phyloP scores from a whole-genome alignment of 2,888 invertebrate species.

The Pasiphila rectangulata region DNA sequence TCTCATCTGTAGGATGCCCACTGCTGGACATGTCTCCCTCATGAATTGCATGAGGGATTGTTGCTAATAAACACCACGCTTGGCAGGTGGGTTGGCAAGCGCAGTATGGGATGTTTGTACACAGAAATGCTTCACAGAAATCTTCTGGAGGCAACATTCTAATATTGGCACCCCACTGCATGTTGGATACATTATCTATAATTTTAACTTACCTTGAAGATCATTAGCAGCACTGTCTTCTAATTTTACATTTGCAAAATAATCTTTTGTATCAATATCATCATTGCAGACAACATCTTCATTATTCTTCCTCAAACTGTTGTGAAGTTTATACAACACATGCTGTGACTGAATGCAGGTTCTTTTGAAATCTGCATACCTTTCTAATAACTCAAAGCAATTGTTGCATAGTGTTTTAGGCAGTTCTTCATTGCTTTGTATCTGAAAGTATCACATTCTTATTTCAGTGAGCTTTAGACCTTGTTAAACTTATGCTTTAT shows the following conservation, averaged over 20 bases:
- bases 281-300: slow-evolving; percentile 4
- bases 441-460: slow-evolving; percentile 40
- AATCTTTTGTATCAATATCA: slow-evolving; percentile 8
- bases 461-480: no score
- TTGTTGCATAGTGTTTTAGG: slow-evolving; percentile 61
- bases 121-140: no score
- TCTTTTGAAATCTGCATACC: slow-evolving; percentile 62
- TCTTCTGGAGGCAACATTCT: no score
- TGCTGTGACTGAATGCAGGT: slow-evolving; percentile 63
- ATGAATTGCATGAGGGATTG: no score
- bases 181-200: no score
- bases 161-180: no score
- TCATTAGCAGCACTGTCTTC: slow-evolving; percentile 34
- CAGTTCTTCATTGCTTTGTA: slow-evolving; percentile 51
- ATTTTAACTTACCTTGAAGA: slow-evolving; percentile 15
- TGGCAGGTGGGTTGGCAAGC: no score
- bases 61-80: no score
- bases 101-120: no score
- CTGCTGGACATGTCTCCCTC: no score
- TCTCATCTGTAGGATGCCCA: no score
- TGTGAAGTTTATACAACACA: slow-evolving; percentile 41
- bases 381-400: slow-evolving; percentile 57
- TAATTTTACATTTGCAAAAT: slow-evolving; percentile 18
- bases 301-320: slow-evolving; percentile 34
- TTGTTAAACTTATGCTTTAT: no score